Evolutionary conservation across 2,888 invertebrate genomes (phyloP), one percentile per base, ranked within the genome.

Genomic region (Agrotis clavis): DNA sequence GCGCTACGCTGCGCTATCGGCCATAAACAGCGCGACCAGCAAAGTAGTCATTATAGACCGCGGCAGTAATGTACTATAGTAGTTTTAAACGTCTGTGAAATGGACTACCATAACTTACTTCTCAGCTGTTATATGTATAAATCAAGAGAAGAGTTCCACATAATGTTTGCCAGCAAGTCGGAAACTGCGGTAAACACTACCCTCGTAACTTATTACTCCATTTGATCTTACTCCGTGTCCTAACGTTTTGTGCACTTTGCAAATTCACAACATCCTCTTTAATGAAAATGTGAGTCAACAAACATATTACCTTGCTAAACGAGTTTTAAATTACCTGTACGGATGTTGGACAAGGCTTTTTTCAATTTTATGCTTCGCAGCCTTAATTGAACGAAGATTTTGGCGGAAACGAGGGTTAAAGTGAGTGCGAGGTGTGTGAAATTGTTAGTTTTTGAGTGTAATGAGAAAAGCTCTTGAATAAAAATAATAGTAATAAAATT

Each of bases 271-370:
- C 64, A 71, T 68, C 67, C 71, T 71, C 72, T 66, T 41, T 41
- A 53, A 56, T 63, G 57, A 68, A 81, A 73, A 74, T 65, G 63
- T 74, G 48, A 53, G 54, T 65, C 65, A 47, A 25, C 83, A 82
- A 74, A 73, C 66, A 67, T 71, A 73, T 74, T 69, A 72, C 30
- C 69, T 48, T 35, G 63, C 19, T 61, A 84, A 85, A 85, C 78
- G 70, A 69, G 85, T 84, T 78, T 77, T 70, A 72, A 82, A 82
- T 82, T 74, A 78, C 70, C 68, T 60, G 56, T 71, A 56, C 54
- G 45, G 60, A 51, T 60, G 77, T 72, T 72, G 60, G 41, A 67
- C 71, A 65, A 57, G 18, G 5, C 19, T 57, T 74, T 80, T n/a
- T 63, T 54, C 68, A 73, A 81, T 82, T 82, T 82, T 51, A 72